A percentile compares a stretch with the other conserved stretches of the same genome.
These are phyloP conservation scores for Stegana nigrithorax DNA, from an alignment of 2,888 invertebrate species.

Conservation along the genomic window DNA sequence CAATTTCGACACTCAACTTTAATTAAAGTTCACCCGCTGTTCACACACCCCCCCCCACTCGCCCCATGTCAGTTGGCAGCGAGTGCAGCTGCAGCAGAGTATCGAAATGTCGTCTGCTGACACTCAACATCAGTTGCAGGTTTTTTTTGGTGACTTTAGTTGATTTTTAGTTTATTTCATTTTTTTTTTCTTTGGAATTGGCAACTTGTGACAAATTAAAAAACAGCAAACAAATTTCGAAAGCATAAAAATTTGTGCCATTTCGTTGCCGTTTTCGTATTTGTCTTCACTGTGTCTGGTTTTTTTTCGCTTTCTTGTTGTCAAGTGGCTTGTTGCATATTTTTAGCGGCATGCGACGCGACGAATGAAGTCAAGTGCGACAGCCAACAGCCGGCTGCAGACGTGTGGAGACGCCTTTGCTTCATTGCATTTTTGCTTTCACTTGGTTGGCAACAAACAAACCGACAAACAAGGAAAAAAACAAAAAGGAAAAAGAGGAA, in stretches of 20 bases:
- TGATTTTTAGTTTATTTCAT: too few relatives aligned
- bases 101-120: too few relatives aligned
- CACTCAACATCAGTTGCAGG: too few relatives aligned
- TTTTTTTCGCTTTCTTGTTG: background rate
- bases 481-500: background rate
- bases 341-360: background rate
- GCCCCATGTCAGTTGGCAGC: too few relatives aligned
- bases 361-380: slow-evolving; percentile 10
- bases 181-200: too few relatives aligned
- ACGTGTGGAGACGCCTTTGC: background rate
- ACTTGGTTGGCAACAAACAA: background rate
- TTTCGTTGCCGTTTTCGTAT: background rate
- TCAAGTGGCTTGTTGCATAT: background rate
- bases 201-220: slow-evolving; percentile 62
- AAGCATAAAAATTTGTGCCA: background rate
- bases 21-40: slow-evolving; percentile 44
- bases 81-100: too few relatives aligned
- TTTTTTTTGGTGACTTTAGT: too few relatives aligned
- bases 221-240: slow-evolving; percentile 25
- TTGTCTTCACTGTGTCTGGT: background rate
- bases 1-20: slow-evolving; percentile 42
- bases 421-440: background rate
- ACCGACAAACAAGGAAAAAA: background rate
- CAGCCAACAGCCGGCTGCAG: background rate
- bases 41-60: slow-evolving; percentile 9